phyloP scores from a whole-genome alignment of 1,140 invertebrate genomes.

The Saccostrea cuccullata region DNA sequence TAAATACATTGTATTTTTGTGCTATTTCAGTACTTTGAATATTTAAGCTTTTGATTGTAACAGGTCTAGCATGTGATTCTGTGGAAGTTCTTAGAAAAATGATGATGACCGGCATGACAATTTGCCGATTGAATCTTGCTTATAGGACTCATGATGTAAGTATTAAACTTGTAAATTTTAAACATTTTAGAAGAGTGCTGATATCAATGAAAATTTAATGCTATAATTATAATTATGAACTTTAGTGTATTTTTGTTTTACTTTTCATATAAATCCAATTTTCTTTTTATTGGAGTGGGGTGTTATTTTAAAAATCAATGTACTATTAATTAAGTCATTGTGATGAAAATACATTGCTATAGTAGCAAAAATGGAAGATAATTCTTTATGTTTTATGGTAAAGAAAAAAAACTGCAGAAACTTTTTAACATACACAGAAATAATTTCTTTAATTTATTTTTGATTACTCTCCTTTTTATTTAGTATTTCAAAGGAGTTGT shows the following conservation, averaged over 20 bases:
- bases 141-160: slow-evolving; percentile 93
- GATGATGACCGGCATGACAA: slow-evolving; percentile 99
- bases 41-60: slow-evolving; percentile 37
- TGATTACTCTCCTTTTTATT: slow-evolving; percentile 43
- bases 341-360: too few species aligned
- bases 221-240: too few species aligned
- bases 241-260: too few species aligned
- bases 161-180: not conserved
- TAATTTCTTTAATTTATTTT: not conserved
- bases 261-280: too few species aligned
- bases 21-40: not conserved
- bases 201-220: too few species aligned
- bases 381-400: not conserved
- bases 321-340: too few species aligned
- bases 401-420: not conserved
- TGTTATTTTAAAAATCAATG: too few species aligned
- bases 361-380: too few species aligned
- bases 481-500: slow-evolving; percentile 94
- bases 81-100: slow-evolving; percentile 93
- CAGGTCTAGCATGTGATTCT: slow-evolving; percentile 93
- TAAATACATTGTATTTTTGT: not conserved
- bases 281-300: too few species aligned
- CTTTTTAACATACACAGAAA: not conserved
- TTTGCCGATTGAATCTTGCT: slow-evolving; percentile 98
- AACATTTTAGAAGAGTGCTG: too few species aligned